phyloP scores from a whole-genome alignment of 2,797 vertebrate species.

The Cryptoblepharus egeriae region DNA sequence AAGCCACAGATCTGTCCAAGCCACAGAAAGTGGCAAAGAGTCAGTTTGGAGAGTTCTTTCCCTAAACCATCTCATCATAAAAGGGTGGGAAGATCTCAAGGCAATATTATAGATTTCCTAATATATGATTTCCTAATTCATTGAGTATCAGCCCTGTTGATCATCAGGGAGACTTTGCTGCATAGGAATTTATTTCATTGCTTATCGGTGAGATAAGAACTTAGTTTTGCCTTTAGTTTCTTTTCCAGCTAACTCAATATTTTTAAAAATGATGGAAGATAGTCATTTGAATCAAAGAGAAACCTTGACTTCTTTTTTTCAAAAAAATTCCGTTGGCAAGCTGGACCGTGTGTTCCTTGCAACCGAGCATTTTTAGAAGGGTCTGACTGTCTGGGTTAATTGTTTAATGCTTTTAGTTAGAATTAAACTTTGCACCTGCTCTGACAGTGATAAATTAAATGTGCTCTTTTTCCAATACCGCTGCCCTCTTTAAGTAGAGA shows the following conservation, averaged over 20 bases:
- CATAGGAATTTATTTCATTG: slow-evolving; percentile 63
- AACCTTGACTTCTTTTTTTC: slow-evolving; percentile 65
- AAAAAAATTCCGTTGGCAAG: slow-evolving; percentile 72
- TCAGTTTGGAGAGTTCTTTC: background rate
- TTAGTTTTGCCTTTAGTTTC: slow-evolving; percentile 38
- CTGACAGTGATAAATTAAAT: slow-evolving; percentile 87
- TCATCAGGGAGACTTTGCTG: slow-evolving; percentile 53
- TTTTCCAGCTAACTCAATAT: slow-evolving; percentile 36
- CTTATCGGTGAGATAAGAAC: slow-evolving; percentile 62
- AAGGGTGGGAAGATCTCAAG: background rate
- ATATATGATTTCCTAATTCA: slow-evolving; percentile 53
- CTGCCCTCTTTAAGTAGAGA: slow-evolving; percentile 87
- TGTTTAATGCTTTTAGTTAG: slow-evolving; percentile 89
- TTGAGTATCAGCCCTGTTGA: slow-evolving; percentile 51
- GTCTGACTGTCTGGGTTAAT: slow-evolving; percentile 86
- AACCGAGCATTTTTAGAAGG: slow-evolving; percentile 82
- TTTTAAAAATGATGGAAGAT: slow-evolving; percentile 59
- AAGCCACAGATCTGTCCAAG: background rate
- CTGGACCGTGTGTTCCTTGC: slow-evolving; percentile 82
- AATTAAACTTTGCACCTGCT: slow-evolving; percentile 91
- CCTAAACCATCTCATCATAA: background rate
- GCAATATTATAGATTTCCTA: slow-evolving; percentile 46
- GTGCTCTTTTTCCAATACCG: slow-evolving; percentile 87
- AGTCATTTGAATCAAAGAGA: slow-evolving; percentile 70
- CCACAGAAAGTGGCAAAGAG: background rate